These are phyloP conservation scores for Brevimyrus niger DNA, from an alignment of 2,113 vertebrate species.

Conservation along the genomic window DNA sequence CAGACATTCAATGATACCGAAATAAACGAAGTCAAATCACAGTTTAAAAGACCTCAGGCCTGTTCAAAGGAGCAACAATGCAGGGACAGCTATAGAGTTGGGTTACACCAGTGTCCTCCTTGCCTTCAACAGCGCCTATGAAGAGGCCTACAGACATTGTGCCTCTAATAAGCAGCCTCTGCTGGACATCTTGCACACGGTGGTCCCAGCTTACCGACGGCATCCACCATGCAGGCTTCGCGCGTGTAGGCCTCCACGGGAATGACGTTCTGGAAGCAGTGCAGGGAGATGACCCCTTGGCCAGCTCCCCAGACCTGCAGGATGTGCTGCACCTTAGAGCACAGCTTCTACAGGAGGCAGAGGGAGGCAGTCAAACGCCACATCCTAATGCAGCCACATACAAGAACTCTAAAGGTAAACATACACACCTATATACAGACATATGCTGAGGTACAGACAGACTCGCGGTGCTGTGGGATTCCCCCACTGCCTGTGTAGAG, in stretches of 20 bases:
- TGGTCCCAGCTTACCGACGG: slow-evolving; percentile 66
- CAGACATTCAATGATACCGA: background rate
- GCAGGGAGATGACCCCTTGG: slow-evolving; percentile 73
- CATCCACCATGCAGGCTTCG: slow-evolving; percentile 82
- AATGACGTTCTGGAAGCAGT: slow-evolving; percentile 83
- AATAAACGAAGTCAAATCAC: background rate
- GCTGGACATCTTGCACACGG: too few relatives aligned
- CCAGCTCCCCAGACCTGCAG: slow-evolving; percentile 77
- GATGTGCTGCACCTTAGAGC: slow-evolving; percentile 74
- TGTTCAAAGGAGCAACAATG: background rate
- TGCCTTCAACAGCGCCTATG: too few relatives aligned
- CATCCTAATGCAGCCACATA: background rate
- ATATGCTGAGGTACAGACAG: background rate
- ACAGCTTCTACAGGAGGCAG: slow-evolving; percentile 56
- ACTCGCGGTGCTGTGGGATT: background rate
- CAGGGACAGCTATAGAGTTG: background rate
- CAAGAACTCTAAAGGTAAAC: background rate
- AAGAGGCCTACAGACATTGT: too few relatives aligned
- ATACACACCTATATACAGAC: background rate
- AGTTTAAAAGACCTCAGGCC: background rate
- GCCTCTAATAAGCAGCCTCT: too few relatives aligned
- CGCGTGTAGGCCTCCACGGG: slow-evolving; percentile 81
- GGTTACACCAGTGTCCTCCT: background rate
- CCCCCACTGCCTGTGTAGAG: background rate
- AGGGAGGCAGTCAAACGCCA: background rate